Evolutionary conservation across 92 coral and sea anemone genomes (phyloP), one percentile per base, ranked within the genome.

Genomic region (Hydrozoanthus gracilis): DNA sequence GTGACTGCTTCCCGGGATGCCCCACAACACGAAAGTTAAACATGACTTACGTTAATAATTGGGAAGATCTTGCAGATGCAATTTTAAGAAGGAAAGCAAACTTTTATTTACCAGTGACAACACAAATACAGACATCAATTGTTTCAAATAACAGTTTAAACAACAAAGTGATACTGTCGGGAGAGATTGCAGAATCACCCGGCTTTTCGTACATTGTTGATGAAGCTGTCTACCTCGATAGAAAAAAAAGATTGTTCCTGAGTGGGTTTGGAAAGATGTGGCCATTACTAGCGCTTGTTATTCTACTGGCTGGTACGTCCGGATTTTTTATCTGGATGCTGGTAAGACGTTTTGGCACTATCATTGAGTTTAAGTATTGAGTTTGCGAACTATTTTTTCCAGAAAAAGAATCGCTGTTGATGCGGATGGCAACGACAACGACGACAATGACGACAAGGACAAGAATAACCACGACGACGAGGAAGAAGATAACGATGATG

Each of bases 41-140:
- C 13, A 54, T 67, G 82, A 77, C 82, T 0, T 77, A 77, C 50
- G 82, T 77, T 6, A 39, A 35, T 11, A 27, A 44, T 10, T 77
- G 82, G 82, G 6, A 10, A 16, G 82, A 77, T 9, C 15, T 77
- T 17, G 17, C 48, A 39, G 68, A 56, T 9, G 58, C 45, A 18
- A 55, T 77, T 1, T 77, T 20, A 8, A 6, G 35, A 16, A 77
- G 20, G 51, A 56, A 7, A 20, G 82, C 82, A 62, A 62, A 55
- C 16, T 12, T 77, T 7, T 77, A 77, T 35, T 62, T 77, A 17
- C 82, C 82, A 77, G 44, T 77, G 14, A 77, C 82, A 20, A 77
- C 66, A 7, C 82, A 66, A 7, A 77, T 77, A 67, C 46, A 54
- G 9, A 77, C 7, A 54, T 44, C 39, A 7, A 77, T 54, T 62